Evolutionary conservation across 2,113 vertebrate species (phyloP).

Genomic region (Hippolais icterina): DNA sequence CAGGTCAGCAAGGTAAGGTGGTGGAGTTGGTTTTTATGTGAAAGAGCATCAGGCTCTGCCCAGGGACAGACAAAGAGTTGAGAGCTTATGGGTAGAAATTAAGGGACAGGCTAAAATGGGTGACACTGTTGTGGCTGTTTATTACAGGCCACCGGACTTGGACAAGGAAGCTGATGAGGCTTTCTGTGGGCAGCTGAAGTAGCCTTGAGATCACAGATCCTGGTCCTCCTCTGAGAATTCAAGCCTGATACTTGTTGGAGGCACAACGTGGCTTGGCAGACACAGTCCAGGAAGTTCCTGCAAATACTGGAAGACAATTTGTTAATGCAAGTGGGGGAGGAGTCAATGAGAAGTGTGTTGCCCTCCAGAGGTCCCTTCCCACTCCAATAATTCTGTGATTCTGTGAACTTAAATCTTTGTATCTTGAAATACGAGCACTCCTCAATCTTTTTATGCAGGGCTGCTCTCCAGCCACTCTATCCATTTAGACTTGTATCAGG

Average conservation of each 20-base stretch:
- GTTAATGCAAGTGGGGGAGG: background rate
- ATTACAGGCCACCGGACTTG: background rate
- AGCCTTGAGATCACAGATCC: background rate
- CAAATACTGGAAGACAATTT: background rate
- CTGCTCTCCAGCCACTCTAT: background rate
- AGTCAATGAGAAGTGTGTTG: background rate
- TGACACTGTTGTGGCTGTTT: background rate
- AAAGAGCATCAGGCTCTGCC: background rate
- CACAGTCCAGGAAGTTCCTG: background rate
- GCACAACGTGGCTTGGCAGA: rapidly evolving
- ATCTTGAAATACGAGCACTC: background rate
- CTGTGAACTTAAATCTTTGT: background rate
- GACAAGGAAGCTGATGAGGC: background rate
- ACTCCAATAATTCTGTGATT: background rate
- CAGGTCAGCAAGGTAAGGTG: background rate
- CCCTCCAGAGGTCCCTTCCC: background rate
- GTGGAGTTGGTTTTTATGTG: background rate
- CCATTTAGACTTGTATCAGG: background rate
- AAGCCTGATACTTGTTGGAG: background rate
- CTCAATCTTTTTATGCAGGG: background rate
- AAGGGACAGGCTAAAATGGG: background rate
- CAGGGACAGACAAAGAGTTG: background rate
- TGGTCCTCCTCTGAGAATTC: background rate
- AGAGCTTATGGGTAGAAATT: background rate
- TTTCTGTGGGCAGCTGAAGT: background rate